A percentile compares a stretch with the other conserved stretches of the same genome.
phyloP scores from a whole-genome alignment of 1,140 invertebrate species.

The Saccostrea glomerata region DNA sequence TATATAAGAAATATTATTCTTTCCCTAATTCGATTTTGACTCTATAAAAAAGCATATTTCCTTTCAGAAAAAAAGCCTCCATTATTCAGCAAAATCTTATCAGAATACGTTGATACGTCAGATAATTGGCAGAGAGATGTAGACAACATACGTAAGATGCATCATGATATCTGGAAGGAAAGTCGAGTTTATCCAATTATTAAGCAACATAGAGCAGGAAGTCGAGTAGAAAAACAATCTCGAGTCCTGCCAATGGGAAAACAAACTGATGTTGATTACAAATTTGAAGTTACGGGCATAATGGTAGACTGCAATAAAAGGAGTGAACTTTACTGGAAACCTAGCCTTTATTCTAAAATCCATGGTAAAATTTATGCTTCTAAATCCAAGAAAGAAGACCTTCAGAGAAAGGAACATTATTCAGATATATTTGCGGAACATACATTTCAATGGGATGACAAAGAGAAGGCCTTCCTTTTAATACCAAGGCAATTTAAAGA shows the following conservation, averaged over 20 bases:
- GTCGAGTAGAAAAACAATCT: slow-evolving; percentile 49
- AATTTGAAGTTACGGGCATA: slow-evolving; percentile 49
- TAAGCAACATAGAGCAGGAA: slow-evolving; percentile 52
- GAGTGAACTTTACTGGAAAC: slow-evolving; percentile 40
- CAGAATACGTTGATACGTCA: slow-evolving; percentile 36
- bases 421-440: slow-evolving; percentile 42
- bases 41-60: too few species aligned
- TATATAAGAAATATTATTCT: too few species aligned
- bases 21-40: too few species aligned
- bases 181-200: slow-evolving; percentile 20
- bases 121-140: slow-evolving; percentile 45
- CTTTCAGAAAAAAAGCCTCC: neutral
- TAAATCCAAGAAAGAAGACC: neutral
- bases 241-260: slow-evolving; percentile 41
- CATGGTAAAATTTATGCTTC: slow-evolving; percentile 42
- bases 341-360: slow-evolving; percentile 13
- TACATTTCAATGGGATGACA: neutral
- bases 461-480: slow-evolving; percentile 23
- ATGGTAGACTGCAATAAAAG: neutral
- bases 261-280: slow-evolving; percentile 53
- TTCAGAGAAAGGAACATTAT: slow-evolving; percentile 11
- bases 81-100: neutral
- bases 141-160: slow-evolving; percentile 48
- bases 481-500: slow-evolving; percentile 48
- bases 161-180: slow-evolving; percentile 51